Percentiles rank a stretch among this genome's conserved stretches.
phyloP scores from a whole-genome alignment of 1,140 invertebrate genomes.

The Linepithema humile region DNA sequence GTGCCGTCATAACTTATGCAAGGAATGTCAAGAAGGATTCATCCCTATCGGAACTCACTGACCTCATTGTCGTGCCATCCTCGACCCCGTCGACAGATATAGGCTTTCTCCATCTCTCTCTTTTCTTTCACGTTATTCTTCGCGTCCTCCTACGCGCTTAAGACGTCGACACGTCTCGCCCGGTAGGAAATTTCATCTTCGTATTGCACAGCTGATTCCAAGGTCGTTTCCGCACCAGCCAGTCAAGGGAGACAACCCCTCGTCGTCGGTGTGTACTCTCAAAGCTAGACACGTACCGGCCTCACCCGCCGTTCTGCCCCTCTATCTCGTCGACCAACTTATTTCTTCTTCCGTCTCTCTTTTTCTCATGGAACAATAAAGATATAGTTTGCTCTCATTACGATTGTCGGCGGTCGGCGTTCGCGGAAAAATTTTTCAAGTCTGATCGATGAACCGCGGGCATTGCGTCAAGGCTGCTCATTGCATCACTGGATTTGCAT shows the following conservation, averaged over 20 bases:
- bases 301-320: background rate
- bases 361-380: background rate
- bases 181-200: slow-evolving; percentile 50
- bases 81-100: slow-evolving; percentile 23
- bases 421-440: slow-evolving; percentile 2
- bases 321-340: slow-evolving; percentile 6
- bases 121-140: slow-evolving; percentile 29
- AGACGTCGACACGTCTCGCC: slow-evolving; percentile 30
- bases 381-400: background rate
- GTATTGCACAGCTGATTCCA: slow-evolving; percentile 56
- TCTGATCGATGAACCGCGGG: background rate
- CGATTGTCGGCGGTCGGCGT: background rate
- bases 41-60: slow-evolving; percentile 35
- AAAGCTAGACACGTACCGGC: slow-evolving; percentile 51
- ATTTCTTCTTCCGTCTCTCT: slow-evolving; percentile 14
- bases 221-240: slow-evolving; percentile 39
- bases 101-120: background rate
- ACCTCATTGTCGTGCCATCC: slow-evolving; percentile 54
- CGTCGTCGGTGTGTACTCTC: slow-evolving; percentile 33
- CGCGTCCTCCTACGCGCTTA: slow-evolving; percentile 28
- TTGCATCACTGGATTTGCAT: background rate
- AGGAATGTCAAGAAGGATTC: slow-evolving; percentile 22
- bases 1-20: slow-evolving; percentile 32
- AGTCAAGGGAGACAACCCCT: slow-evolving; percentile 27
- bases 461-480: background rate